Base-by-base conservation (phyloP, 1,140 invertebrate species). In the Neodiprion pinetum region DNA sequence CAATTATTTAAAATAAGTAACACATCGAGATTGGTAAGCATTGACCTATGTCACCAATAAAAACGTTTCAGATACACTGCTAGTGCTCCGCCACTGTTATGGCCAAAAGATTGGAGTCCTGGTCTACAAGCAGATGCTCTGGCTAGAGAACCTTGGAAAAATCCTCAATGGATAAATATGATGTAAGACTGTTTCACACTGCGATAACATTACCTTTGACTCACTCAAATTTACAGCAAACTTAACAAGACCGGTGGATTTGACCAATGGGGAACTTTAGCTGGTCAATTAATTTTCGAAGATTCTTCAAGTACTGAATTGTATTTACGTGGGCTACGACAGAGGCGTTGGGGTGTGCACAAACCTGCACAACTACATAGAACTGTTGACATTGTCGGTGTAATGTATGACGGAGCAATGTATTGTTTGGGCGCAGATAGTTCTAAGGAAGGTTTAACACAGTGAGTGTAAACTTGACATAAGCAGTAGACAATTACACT, bases 11-110 rank as follows among this genome's bases (percentile, higher is more conserved):
- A 67, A 48, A 49, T 17, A 66, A 75, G 40, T 71, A 40, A 40
- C 28, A 40, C 28, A 1, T 40, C 0, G 28, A 14, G 3, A 4
- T 61, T 73, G 12, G 12, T 53, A 47, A 53, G 66, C 66, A 71
- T 73, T 40, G 67, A 70, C 74, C 71, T 73, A 49, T 72, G 28
- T 67, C 48, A n/a, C 48, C 12, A 68, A 71, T 49, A 65, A 72
- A 47, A 70, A 75, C 72, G n/a, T 86, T 86, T 70, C 76, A 93
- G 91, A 75, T 94, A 91, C 91, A 88, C 88, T n/a, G 86, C 89
- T 47, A 88, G 85, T 47, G 88, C 90, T 17, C 82, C 81, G 50
- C 87, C 87, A 1, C 83, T 90, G 48, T 88, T 87, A 61, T 87
- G 89, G 65, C 88, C 90, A 17, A 81, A 88, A 48, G 88, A 90